phyloP scores from a whole-genome alignment of 2,797 vertebrate species.

The Melanotaenia parkinsoni region DNA sequence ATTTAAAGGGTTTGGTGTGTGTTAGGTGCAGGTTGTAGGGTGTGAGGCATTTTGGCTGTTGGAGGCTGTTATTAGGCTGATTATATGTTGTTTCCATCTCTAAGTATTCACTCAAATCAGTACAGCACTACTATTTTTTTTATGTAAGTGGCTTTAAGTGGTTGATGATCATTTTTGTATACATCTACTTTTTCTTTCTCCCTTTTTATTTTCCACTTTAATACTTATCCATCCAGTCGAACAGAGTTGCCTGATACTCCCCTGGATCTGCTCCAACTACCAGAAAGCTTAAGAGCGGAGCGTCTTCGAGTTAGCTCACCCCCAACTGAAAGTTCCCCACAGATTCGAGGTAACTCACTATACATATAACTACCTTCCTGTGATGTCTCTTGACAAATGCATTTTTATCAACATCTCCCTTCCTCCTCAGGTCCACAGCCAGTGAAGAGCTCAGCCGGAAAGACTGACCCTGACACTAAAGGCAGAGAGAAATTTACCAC shows the following conservation, averaged over 20 bases:
- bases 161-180: conserved; percentile 57
- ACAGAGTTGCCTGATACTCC: conserved; percentile 85
- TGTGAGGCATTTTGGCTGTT: conserved; percentile 57
- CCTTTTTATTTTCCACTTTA: conserved; percentile 19
- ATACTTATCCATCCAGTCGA: conserved; percentile 76
- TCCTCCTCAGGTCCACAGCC: conserved; percentile 72
- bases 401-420: conserved; percentile 16
- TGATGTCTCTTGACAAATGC: conserved; percentile 8
- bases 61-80: conserved; percentile 68
- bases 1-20: conserved; percentile 47
- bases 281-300: conserved; percentile 78
- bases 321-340: conserved; percentile 72
- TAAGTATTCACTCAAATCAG: conserved; percentile 71
- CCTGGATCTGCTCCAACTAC: conserved; percentile 89
- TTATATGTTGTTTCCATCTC: conserved; percentile 75
- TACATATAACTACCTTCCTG: neutral
- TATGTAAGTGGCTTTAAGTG: conserved; percentile 69
- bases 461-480: conserved; percentile 78
- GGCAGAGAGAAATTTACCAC: conserved; percentile 73
- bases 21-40: conserved; percentile 63
- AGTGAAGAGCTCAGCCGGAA: conserved; percentile 71
- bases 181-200: conserved; percentile 29
- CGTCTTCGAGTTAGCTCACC: conserved; percentile 75
- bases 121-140: conserved; percentile 31
- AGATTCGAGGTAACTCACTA: conserved; percentile 77